Evolutionary conservation across 2,888 invertebrate species (phyloP), one percentile per base, ranked within the genome.

Genomic region (Lathronympha strigana): DNA sequence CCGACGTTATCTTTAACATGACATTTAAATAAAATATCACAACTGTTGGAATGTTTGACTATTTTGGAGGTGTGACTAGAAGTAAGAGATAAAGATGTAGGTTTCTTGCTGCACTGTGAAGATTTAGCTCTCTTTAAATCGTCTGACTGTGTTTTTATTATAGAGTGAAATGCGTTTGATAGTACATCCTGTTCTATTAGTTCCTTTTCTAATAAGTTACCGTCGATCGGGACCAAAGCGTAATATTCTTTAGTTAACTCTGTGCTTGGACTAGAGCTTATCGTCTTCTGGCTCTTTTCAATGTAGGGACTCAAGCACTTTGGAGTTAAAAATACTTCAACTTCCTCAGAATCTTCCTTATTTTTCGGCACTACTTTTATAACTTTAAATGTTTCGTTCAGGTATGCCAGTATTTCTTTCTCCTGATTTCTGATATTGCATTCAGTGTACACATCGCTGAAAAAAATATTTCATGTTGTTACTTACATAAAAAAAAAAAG

Each of bases 171-270:
- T 53, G 92, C 92, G 76, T 84, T 83, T 45, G 92, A 91, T 40
- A 93, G 81, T 49, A 83, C 89, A 76, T 93, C 93, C 77, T 93
- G 93, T 78, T 93, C 93, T 28, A 82, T 87, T 17, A 93, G 82
- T 77, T 93, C 93, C 74, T 87, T 89, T 53, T 93, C 93, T 71
- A 93, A 76, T 68, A 88, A 78, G 67, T 83, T 83, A 33, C 79
- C 79, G 57, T 90, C 89, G 68, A 87, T 83, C 25, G 87, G 86
- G 40, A 87, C 86, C 70, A 87, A 72, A 49, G 87, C 86, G 76
- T 90, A 89, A 69, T 89, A 90, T 73, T 90, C 88, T 74, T 83
- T 89, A 47, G 81, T 88, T 63, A 90, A 70, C 70, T 89, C 89
- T 40, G 84, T 89, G 68, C 85, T 88, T 31, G 88, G 89, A 80